Conservation (phyloP, 1,140 invertebrate genomes). For the Brachionus manjavacas region DNA sequence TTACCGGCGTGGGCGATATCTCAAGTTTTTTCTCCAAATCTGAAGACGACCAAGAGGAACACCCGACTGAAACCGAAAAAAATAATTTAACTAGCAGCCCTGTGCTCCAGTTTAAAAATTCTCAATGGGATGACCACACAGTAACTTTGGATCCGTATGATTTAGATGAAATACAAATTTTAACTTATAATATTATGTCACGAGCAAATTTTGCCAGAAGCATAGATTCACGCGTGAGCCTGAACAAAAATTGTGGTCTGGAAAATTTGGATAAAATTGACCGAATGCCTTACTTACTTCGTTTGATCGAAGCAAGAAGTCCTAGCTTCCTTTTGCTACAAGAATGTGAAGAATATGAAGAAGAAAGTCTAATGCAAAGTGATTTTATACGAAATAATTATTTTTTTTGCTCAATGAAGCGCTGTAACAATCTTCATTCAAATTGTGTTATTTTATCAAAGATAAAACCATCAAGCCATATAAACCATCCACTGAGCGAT, state of each 20-base stretch:
- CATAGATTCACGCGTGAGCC: background rate
- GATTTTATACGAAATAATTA: slow-evolving; percentile 34
- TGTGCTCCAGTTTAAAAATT: background rate
- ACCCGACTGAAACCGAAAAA: background rate
- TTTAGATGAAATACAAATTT: background rate
- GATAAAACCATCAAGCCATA: background rate
- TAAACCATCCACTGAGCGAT: background rate
- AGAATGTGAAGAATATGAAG: slow-evolving; percentile 35
- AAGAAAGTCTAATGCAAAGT: background rate
- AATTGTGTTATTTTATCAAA: slow-evolving; percentile 22
- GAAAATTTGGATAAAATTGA: slow-evolving; percentile 14
- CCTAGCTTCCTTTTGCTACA: slow-evolving; percentile 1
- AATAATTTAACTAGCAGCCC: background rate
- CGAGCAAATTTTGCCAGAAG: background rate
- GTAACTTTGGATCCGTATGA: background rate
- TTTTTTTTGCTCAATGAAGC: background rate
- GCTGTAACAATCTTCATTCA: background rate
- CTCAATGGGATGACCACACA: background rate
- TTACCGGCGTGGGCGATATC: slow-evolving; percentile 13
- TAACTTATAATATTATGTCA: slow-evolving; percentile 38
- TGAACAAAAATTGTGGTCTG: slow-evolving; percentile 25
- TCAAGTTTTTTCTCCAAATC: background rate
- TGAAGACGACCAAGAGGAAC: background rate
- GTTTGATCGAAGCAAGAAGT: background rate
- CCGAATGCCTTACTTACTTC: background rate